Percentiles rank a stretch among this genome's conserved stretches.
Evolutionary conservation across 2,113 vertebrate species (phyloP).

Genomic region (Perca schrenkii): DNA sequence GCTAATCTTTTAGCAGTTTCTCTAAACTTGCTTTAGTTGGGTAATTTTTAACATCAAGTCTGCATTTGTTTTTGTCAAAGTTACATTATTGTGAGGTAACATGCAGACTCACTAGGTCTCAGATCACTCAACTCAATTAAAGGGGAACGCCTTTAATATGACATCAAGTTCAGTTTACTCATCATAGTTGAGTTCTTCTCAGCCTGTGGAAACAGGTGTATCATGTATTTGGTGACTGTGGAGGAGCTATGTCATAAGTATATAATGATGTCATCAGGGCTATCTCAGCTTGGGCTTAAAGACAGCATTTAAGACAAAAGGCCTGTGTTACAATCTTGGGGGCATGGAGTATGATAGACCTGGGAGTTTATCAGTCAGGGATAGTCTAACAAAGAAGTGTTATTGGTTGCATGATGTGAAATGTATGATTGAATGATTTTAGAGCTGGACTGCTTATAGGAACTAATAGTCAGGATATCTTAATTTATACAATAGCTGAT

Average conservation of each 20-base stretch:
- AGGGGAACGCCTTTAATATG: neutral
- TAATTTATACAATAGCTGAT: neutral
- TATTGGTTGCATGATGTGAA: neutral
- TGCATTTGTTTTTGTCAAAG: neutral
- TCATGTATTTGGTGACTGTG: neutral
- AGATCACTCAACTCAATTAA: neutral
- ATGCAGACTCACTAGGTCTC: neutral
- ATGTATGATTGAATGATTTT: neutral
- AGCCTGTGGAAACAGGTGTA: constrained; percentile 1
- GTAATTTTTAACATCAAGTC: neutral
- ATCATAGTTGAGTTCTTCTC: neutral
- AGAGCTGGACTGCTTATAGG: neutral
- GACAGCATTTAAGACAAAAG: neutral
- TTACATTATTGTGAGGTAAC: neutral
- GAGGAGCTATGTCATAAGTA: neutral
- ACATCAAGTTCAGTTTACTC: neutral
- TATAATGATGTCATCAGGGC: constrained; percentile 8
- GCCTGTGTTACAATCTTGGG: neutral
- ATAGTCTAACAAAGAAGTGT: neutral
- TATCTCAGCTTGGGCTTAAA: constrained; percentile 2
- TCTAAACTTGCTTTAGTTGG: neutral
- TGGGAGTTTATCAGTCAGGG: neutral
- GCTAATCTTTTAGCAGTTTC: neutral
- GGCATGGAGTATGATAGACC: neutral
- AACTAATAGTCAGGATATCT: neutral